phyloP scores from a whole-genome alignment of 2,113 vertebrate genomes.

The Trachemys scripta region DNA sequence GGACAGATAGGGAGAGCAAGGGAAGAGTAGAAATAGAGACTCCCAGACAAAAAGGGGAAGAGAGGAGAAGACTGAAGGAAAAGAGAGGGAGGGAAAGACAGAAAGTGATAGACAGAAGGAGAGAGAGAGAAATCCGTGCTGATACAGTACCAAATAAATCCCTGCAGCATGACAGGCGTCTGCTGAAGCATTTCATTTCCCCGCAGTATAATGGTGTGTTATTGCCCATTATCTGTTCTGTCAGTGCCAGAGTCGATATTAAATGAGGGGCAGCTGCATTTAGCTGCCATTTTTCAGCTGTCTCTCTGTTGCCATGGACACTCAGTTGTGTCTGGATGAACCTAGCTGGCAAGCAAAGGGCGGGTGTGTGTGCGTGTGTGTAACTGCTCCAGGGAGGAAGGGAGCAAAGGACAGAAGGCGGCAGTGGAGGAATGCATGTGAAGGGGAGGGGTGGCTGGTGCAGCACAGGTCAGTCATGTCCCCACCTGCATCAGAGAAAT shows the following conservation, averaged over 20 bases:
- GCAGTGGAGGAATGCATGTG: background rate
- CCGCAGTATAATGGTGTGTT: slow-evolving; percentile 93
- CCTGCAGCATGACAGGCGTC: slow-evolving; percentile 89
- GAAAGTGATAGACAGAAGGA: background rate
- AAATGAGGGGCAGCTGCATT: slow-evolving; percentile 95
- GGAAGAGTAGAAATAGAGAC: background rate
- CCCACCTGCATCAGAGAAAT: accelerated
- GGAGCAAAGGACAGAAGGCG: background rate
- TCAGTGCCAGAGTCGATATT: slow-evolving; percentile 93
- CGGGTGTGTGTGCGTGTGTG: background rate
- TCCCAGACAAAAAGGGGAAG: background rate
- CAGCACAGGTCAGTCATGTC: background rate
- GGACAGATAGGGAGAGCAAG: background rate
- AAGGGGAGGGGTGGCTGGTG: background rate
- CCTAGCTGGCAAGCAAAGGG: slow-evolving; percentile 29
- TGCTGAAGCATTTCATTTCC: slow-evolving; percentile 96
- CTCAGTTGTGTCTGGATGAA: slow-evolving; percentile 64
- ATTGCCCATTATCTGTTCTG: slow-evolving; percentile 99
- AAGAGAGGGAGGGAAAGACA: slow-evolving; percentile 49
- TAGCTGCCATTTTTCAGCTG: slow-evolving; percentile 94
- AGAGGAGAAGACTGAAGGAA: background rate
- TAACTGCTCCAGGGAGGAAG: background rate
- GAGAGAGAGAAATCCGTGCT: slow-evolving; percentile 53
- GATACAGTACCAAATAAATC: slow-evolving; percentile 84
- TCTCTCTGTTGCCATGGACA: slow-evolving; percentile 90